Conservation (phyloP, 2,113 vertebrate genomes). For the Hyperopisus bebe region DNA sequence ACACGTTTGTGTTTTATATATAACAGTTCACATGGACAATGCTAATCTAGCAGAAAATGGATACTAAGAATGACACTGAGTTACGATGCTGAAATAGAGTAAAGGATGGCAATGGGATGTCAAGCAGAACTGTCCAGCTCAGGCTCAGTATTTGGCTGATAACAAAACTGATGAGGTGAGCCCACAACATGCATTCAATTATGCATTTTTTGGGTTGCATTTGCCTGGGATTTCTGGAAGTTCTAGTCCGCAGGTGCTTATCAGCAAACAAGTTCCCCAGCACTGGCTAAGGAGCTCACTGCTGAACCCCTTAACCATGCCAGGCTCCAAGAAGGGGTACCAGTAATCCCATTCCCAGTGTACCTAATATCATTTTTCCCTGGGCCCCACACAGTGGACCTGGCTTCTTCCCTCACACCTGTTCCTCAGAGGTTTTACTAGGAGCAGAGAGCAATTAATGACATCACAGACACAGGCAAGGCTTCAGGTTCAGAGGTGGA, state of each 20-base stretch:
- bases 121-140: no score
- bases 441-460: background rate
- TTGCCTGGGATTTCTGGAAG: background rate
- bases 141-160: no score
- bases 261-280: background rate
- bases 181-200: no score
- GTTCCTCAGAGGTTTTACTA: background rate
- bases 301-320: background rate
- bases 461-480: background rate
- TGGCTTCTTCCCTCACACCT: background rate
- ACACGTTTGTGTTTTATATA: background rate
- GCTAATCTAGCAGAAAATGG: background rate
- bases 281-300: background rate
- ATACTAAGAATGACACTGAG: no score
- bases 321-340: background rate
- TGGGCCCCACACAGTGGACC: background rate
- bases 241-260: background rate
- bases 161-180: no score
- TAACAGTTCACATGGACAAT: background rate
- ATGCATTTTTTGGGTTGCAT: background rate
- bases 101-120: no score
- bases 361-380: background rate
- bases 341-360: background rate
- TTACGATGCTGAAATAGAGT: no score
- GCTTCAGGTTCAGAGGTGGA: background rate